Percentiles rank a stretch among this genome's conserved stretches.
Conservation (phyloP, 2,113 vertebrate genomes). For the Nanorana parkeri region DNA sequence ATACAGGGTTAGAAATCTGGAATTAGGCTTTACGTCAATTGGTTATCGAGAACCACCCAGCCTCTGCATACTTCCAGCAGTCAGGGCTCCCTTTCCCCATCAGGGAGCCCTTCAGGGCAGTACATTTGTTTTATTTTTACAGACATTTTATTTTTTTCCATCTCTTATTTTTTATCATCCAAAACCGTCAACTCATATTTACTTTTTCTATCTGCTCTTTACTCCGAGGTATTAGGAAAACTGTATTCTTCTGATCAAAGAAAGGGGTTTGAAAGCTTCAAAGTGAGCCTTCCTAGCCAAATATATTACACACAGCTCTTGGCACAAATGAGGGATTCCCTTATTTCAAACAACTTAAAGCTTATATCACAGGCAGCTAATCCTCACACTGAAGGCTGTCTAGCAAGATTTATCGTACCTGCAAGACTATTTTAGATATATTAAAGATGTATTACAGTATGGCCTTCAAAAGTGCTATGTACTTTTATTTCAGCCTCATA, state of each 20-base stretch:
- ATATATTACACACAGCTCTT: constrained; percentile 66
- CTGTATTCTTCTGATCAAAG: constrained; percentile 76
- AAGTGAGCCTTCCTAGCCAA: constrained; percentile 73
- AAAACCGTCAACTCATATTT: constrained; percentile 66
- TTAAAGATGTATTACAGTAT: constrained; percentile 55
- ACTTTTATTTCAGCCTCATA: constrained; percentile 4
- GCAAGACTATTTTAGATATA: constrained; percentile 44
- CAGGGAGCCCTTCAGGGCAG: too few relatives aligned
- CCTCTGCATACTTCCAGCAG: too few relatives aligned
- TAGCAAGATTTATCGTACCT: constrained; percentile 38
- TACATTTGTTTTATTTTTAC: too few relatives aligned
- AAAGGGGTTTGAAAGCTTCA: constrained; percentile 69
- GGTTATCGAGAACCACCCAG: too few relatives aligned
- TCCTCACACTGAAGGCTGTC: constrained; percentile 49
- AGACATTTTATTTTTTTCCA: constrained; percentile 60
- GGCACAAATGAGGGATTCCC: constrained; percentile 59
- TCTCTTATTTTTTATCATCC: constrained; percentile 75
- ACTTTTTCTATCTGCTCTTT: constrained; percentile 71
- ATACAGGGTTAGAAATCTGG: too few relatives aligned
- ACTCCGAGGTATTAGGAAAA: constrained; percentile 70
- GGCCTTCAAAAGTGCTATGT: constrained; percentile 30
- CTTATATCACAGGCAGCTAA: constrained; percentile 39
- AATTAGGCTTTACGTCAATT: too few relatives aligned
- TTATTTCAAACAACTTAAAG: constrained; percentile 63
- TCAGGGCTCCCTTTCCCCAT: too few relatives aligned